phyloP scores from a whole-genome alignment of 2,113 vertebrate genomes.

The Nothocercus julius region DNA sequence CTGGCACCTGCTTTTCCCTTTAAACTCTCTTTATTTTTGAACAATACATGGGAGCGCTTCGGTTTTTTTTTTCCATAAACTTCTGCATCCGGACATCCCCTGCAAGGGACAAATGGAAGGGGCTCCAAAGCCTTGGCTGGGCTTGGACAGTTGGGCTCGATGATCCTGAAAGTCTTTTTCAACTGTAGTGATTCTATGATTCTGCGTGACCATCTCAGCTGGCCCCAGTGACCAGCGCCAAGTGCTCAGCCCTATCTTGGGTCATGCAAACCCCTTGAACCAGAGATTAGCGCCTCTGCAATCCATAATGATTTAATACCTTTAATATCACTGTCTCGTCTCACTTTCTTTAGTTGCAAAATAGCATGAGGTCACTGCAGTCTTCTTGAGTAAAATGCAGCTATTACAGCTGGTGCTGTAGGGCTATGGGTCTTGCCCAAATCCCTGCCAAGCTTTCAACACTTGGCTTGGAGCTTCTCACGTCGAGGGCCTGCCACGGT shows the following conservation, averaged over 20 bases:
- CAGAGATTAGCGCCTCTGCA: conserved; percentile 21
- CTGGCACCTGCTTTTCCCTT: not conserved
- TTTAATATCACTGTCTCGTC: conserved; percentile 49
- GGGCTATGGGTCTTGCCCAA: not conserved
- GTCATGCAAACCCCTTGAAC: conserved; percentile 16
- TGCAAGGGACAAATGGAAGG: not conserved
- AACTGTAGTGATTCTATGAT: too few relatives aligned
- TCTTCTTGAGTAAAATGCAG: not conserved
- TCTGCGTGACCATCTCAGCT: not conserved
- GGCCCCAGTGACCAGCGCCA: not conserved
- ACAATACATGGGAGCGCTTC: not conserved
- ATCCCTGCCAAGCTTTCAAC: conserved; percentile 5
- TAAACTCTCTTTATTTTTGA: not conserved
- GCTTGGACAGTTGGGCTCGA: too few relatives aligned
- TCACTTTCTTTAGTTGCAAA: conserved; percentile 64
- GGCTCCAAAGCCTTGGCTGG: not conserved
- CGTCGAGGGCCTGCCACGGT: not conserved
- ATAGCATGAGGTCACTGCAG: conserved; percentile 26
- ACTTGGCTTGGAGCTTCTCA: not conserved
- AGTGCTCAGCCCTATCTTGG: not conserved
- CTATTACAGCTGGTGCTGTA: not conserved
- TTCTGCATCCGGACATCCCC: not conserved
- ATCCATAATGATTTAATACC: conserved; percentile 45
- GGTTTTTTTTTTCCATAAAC: not conserved
- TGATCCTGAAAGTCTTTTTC: too few relatives aligned